Evolutionary conservation across 2,113 vertebrate genomes (phyloP), one percentile per base, ranked within the genome.

Genomic region (Ciconia maguari): DNA sequence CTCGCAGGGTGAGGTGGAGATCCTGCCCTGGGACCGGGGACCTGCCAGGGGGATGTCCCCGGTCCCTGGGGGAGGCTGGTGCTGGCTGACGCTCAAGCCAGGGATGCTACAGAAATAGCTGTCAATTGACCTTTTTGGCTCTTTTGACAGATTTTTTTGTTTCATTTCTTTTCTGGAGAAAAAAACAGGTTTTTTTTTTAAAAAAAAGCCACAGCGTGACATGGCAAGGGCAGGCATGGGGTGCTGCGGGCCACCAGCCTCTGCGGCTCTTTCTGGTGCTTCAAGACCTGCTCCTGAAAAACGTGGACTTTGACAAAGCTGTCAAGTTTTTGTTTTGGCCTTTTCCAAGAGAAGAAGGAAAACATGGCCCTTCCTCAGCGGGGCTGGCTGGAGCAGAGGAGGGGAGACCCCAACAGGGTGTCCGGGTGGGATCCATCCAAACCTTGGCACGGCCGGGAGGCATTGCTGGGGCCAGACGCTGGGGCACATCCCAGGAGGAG

Each of bases 101-200:
- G 12, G 68, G 25, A 12, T 61, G 36, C 46, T n/a, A 29, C 36
- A 52, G 46, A 24, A 44, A 51, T 6, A 34, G 16, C 16, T 32
- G 34, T 38, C 21, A 26, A 16, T 8, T 32, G 34, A 25, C 21
- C 21, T 58, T 83, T 70, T 70, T 8, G 29, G 29, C 8, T 27
- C 13, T 70, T 60, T 83, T 49, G 13, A 60, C 22, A 32, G 21
- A 13, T 26, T 38, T 34, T 46, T 42, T 54, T 13, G 16, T n/a
- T 36, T 81, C 2, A 14, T 66, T 55, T 55, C 2, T 81, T 60
- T 83, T 52, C 68, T 44, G 48, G 38, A 52, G 30, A n/a, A 83
- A 62, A 38, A 52, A 22, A 5, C 3, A 11, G 27, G 7, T 0
- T 0, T 9, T 54, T 48, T 16, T 48, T 16, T 4, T 0, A 3